phyloP scores from a whole-genome alignment of 1,140 invertebrate genomes.

The Eriosoma lanigerum region DNA sequence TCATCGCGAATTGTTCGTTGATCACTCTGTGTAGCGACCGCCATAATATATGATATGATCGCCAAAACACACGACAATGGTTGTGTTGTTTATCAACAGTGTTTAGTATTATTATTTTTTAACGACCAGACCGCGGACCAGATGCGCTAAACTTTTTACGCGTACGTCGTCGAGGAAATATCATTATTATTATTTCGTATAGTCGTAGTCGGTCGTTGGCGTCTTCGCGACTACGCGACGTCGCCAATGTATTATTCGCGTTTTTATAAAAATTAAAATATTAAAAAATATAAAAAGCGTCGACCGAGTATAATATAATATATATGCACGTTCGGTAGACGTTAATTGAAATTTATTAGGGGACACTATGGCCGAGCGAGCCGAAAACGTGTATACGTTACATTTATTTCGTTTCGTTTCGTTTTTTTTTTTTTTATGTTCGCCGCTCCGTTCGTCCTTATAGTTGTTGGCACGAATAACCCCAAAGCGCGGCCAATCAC shows the following conservation, averaged over 20 bases:
- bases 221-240: slow-evolving; percentile 33
- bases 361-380: slow-evolving; percentile 18
- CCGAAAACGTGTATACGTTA: slow-evolving; percentile 39
- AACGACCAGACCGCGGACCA: too few relatives aligned
- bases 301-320: not conserved
- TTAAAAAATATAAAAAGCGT: slow-evolving; percentile 3
- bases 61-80: too few relatives aligned
- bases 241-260: slow-evolving; percentile 28
- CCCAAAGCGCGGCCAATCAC: slow-evolving; percentile 49
- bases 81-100: too few relatives aligned
- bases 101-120: too few relatives aligned
- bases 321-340: not conserved
- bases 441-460: not conserved
- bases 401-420: slow-evolving; percentile 41
- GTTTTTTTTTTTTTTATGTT: slow-evolving; percentile 20
- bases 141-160: too few relatives aligned
- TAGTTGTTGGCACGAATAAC: slow-evolving; percentile 49
- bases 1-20: too few relatives aligned
- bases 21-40: too few relatives aligned
- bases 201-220: too few relatives aligned
- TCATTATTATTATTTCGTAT: too few relatives aligned
- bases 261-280: slow-evolving; percentile 39
- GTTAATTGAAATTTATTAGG: slow-evolving; percentile 51
- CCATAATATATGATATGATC: too few relatives aligned
- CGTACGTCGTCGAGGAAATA: too few relatives aligned